Conservation (phyloP, 1,140 invertebrate species). For the Lerema accius region DNA sequence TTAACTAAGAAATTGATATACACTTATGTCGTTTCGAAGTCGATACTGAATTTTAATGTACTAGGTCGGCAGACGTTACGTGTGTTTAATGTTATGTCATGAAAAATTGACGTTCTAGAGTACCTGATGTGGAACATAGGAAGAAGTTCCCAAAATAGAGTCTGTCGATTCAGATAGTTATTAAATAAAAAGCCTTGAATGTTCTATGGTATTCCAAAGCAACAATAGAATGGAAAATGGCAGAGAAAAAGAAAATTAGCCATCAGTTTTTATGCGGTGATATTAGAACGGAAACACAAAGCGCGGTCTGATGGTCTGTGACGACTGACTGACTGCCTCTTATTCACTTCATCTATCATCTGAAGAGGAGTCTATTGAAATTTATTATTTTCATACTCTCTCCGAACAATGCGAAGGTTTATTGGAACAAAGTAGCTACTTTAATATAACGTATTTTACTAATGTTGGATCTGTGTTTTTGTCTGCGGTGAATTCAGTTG, state of each 20-base stretch:
- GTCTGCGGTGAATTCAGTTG: too few species aligned
- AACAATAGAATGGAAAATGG: conserved; percentile 1
- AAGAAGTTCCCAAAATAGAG: too few species aligned
- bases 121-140: too few species aligned
- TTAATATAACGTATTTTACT: neutral
- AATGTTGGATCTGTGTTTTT: neutral
- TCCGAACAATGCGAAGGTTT: neutral
- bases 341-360: conserved; percentile 20
- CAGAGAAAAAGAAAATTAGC: conserved; percentile 14
- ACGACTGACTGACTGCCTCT: neutral
- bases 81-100: too few species aligned
- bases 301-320: conserved; percentile 22
- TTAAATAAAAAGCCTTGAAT: neutral
- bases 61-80: too few species aligned
- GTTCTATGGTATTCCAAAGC: neutral
- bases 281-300: conserved; percentile 21
- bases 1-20: too few species aligned
- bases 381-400: neutral
- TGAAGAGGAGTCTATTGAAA: conserved; percentile 7
- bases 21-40: too few species aligned
- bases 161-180: too few species aligned
- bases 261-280: conserved; percentile 16
- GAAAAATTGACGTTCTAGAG: too few species aligned
- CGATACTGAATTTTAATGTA: too few species aligned
- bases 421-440: neutral